phyloP scores from a whole-genome alignment of 2,888 invertebrate genomes.

The Adelognathus sp. region DNA sequence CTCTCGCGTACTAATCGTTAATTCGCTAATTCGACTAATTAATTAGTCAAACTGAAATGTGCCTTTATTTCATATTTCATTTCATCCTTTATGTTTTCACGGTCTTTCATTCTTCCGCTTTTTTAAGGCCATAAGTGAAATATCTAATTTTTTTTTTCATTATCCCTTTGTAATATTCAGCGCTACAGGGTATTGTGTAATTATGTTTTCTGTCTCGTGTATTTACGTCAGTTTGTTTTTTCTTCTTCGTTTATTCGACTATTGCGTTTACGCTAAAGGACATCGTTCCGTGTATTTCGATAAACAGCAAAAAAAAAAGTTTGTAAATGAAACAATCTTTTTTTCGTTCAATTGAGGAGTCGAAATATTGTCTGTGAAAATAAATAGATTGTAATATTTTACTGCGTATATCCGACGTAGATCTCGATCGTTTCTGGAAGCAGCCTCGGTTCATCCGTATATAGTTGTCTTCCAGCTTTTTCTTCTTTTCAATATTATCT shows the following conservation, averaged over 20 bases:
- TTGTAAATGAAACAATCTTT: neutral
- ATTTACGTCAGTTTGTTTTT: conserved; percentile 67
- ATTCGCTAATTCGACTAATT: conserved; percentile 62
- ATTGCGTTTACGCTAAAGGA: neutral
- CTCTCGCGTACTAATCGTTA: conserved; percentile 57
- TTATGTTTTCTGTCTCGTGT: conserved; percentile 37
- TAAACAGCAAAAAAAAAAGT: too few species aligned
- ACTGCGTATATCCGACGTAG: neutral
- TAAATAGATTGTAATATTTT: too few species aligned
- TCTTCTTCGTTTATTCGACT: neutral
- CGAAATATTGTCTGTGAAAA: too few species aligned
- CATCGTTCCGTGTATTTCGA: neutral
- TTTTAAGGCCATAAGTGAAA: conserved; percentile 79
- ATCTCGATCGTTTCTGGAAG: conserved; percentile 4
- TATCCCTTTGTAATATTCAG: conserved; percentile 51
- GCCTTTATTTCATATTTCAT: conserved; percentile 48
- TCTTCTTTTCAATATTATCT: neutral
- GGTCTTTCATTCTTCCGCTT: conserved; percentile 63
- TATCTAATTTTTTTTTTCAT: conserved; percentile 68
- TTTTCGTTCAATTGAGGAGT: neutral
- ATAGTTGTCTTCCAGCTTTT: conserved; percentile 7
- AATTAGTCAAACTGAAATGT: conserved; percentile 60
- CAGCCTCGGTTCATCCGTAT: conserved; percentile 50
- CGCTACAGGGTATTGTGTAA: conserved; percentile 57
- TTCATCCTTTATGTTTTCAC: conserved; percentile 29